Conservation (phyloP, 2,113 vertebrate genomes). For the Eudorcas thomsonii region DNA sequence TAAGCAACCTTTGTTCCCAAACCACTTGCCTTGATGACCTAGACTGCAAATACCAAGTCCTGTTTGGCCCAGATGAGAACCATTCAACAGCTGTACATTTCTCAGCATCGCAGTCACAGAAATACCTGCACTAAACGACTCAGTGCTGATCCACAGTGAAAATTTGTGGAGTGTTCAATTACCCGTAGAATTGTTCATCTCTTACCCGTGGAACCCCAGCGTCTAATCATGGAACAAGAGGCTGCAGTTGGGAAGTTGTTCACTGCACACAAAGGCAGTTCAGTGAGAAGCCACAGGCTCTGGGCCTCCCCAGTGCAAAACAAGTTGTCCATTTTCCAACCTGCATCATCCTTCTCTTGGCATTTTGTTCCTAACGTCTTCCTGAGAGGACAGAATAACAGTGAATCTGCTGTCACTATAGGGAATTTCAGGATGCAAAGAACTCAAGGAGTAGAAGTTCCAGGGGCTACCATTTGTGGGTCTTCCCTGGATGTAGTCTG, state of each 20-base stretch:
- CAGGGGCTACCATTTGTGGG: background rate
- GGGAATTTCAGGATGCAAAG: background rate
- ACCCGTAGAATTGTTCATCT: constrained; percentile 23
- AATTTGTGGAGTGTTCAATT: constrained; percentile 2
- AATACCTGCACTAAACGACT: background rate
- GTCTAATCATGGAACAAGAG: background rate
- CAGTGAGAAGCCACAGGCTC: background rate
- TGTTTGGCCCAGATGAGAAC: constrained; percentile 17
- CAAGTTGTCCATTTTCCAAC: background rate
- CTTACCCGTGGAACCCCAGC: background rate
- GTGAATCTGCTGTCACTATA: background rate
- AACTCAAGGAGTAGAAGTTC: background rate
- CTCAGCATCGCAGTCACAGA: background rate
- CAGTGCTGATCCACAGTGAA: background rate
- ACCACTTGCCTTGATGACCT: background rate
- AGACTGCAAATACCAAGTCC: constrained; percentile 12
- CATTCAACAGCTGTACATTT: constrained; percentile 11
- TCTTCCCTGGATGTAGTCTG: background rate
- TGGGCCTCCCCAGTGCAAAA: background rate
- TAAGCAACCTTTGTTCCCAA: background rate
- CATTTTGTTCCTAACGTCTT: background rate
- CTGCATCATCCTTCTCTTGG: background rate
- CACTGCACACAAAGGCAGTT: background rate
- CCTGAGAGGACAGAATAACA: background rate
- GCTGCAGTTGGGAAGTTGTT: background rate